Base-by-base conservation (phyloP, 2,888 invertebrate species). In the Diaphora mendica region DNA sequence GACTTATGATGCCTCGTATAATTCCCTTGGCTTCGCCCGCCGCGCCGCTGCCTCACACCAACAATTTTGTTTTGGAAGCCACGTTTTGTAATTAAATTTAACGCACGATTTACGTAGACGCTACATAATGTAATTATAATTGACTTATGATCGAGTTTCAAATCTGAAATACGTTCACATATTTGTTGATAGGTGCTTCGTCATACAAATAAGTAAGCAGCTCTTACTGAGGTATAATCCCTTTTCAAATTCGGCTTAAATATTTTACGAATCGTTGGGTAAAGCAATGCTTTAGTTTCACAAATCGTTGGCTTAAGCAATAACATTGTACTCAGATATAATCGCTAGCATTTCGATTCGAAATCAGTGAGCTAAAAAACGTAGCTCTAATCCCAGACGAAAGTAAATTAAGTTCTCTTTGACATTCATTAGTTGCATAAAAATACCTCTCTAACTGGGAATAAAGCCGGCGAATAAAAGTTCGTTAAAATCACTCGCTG, bases 401-500 rank as follows among this genome's bases (percentile, higher is more conserved):
- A 85, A 87, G 85, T 89, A 90, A 90, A 92, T 91, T 87, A 89
- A 90, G 86, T 87, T 89, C 87, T 85, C 91, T 92, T 92, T 92
- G 93, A 91, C 91, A 92, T 93, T 94, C 92, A 93, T 93, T 93
- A 92, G 91, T 92, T 92, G 91, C 88, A 89, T 90, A 90, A 91
- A 92, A 91, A 89, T 89, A 87, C 84, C 86, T 86, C 85, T 83
- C 83, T 86, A 84, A 85, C 87, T 86, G 77, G 76, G 82, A 87
- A 88, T 88, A 89, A 92, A 90, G 82, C 86, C 84, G 76, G 87
- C 86, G 87, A 91, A 93, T 91, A 91, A 93, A 92, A 90, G 89
- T 93, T 94, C 91, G 92, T 94, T 94, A 94, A 93, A 94, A 92
- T 92, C 91, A 91, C 91, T 92, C 90, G 90, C 84, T 89, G 80